phyloP scores from a whole-genome alignment of 2,113 vertebrate species.

The Oxyura jamaicensis region DNA sequence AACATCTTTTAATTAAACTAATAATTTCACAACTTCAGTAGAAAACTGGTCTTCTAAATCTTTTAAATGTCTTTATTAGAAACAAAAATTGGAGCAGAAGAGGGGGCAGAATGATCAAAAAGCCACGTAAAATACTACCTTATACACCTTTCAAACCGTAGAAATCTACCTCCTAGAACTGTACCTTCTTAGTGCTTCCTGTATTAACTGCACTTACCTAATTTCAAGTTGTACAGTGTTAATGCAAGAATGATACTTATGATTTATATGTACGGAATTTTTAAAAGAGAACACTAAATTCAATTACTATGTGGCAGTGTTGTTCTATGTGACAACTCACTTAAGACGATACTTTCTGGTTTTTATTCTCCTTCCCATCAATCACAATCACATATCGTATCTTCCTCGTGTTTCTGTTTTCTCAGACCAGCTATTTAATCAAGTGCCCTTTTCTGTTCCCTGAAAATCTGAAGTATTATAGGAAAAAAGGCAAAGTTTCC shows the following conservation, averaged over 20 bases:
- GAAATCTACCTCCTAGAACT: neutral
- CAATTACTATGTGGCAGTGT: fast-evolving
- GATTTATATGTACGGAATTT: neutral
- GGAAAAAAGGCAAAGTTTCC: neutral
- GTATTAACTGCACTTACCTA: neutral
- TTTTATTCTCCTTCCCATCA: neutral
- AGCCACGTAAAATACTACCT: neutral
- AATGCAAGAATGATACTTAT: neutral
- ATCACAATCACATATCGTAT: neutral
- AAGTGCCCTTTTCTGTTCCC: neutral
- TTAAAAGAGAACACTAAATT: neutral
- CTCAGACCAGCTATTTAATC: neutral
- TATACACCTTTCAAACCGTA: neutral
- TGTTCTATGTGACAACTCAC: neutral
- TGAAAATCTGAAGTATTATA: neutral
- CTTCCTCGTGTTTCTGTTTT: neutral
- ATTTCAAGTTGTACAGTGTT: neutral
- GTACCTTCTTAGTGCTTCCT: neutral
- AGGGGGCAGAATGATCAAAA: neutral
- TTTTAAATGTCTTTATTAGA: neutral
- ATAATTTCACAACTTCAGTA: neutral
- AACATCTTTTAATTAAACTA: neutral
- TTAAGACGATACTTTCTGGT: neutral
- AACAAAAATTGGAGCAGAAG: neutral
- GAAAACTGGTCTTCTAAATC: neutral